phyloP scores from a whole-genome alignment of 2,888 invertebrate species.

The Chymomyza caudatula region DNA sequence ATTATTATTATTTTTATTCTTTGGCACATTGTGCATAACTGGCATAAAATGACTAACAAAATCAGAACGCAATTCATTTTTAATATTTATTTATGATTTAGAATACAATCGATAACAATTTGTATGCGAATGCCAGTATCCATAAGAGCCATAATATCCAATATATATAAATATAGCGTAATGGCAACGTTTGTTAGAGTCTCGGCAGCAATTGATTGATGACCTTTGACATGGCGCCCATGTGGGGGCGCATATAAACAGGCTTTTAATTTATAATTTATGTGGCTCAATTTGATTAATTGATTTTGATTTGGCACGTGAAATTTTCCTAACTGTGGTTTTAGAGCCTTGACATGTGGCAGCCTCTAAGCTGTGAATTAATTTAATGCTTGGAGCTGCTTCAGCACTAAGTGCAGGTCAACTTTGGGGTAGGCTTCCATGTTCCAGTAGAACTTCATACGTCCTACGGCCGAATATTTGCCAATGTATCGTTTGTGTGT shows the following conservation, averaged over 20 bases:
- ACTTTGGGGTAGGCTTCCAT: conserved; percentile 16
- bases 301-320: conserved; percentile 54
- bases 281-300: conserved; percentile 66
- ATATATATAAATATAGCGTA: conserved; percentile 9
- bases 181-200: background rate
- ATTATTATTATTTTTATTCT: background rate
- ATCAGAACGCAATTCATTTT: conserved; percentile 48
- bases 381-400: conserved; percentile 32
- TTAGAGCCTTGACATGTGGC: conserved; percentile 61
- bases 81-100: conserved; percentile 61
- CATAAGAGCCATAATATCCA: background rate
- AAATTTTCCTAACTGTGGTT: conserved; percentile 35
- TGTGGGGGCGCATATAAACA: conserved; percentile 28
- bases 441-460: too few relatives aligned
- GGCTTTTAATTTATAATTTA: conserved; percentile 69
- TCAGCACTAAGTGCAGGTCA: background rate
- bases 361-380: conserved; percentile 25
- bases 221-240: conserved; percentile 16
- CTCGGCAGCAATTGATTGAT: conserved; percentile 50
- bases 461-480: conserved; percentile 60
- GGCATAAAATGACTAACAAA: conserved; percentile 24
- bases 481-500: conserved; percentile 14
- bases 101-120: conserved; percentile 41
- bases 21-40: conserved; percentile 9
- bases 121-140: conserved; percentile 17